Base-by-base conservation (phyloP, 2,888 invertebrate genomes). In the Pristionchus mayeri region DNA sequence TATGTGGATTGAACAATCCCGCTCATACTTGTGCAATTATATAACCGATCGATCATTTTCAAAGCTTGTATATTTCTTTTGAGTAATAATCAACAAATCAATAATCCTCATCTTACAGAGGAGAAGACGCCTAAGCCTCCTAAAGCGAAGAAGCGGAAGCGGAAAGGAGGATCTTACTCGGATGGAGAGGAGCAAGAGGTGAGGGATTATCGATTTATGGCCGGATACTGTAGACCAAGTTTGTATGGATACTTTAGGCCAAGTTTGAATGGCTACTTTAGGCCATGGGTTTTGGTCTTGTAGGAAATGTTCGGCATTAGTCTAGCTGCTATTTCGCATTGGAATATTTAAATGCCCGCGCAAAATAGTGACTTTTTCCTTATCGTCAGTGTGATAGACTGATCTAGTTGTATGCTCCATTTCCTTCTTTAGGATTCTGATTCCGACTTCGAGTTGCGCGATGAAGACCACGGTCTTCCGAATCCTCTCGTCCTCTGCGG, bases 361-460 rank as follows among this genome's bases (percentile, higher is more conserved):
- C n/a, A n/a, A n/a, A n/a, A n/a, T n/a, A n/a, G n/a, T n/a, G n/a
- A n/a, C n/a, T n/a, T n/a, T n/a, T n/a, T n/a, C n/a, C n/a, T n/a
- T n/a, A n/a, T n/a, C n/a, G n/a, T n/a, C n/a, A n/a, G n/a, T n/a
- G n/a, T n/a, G n/a, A n/a, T n/a, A n/a, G n/a, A n/a, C n/a, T n/a
- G n/a, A n/a, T n/a, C n/a, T n/a, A n/a, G n/a, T n/a, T n/a, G n/a
- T n/a, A n/a, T n/a, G n/a, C n/a, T n/a, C n/a, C n/a, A n/a, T n/a
- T n/a, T n/a, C n/a, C n/a, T n/a, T 27, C 67, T 67, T 34, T 44
- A 78, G 76, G 76, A 78, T 34, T 78, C 76, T 27, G 76, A 78
- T 30, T 9, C 50, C 0, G 76, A 78, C 50, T 78, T 7, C 50
- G 48, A 48, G 30, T 11, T 50, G n/a, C 18, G 30, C 18, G 76